phyloP scores from a whole-genome alignment of 2,113 vertebrate species.

The Seriola rivoliana region DNA sequence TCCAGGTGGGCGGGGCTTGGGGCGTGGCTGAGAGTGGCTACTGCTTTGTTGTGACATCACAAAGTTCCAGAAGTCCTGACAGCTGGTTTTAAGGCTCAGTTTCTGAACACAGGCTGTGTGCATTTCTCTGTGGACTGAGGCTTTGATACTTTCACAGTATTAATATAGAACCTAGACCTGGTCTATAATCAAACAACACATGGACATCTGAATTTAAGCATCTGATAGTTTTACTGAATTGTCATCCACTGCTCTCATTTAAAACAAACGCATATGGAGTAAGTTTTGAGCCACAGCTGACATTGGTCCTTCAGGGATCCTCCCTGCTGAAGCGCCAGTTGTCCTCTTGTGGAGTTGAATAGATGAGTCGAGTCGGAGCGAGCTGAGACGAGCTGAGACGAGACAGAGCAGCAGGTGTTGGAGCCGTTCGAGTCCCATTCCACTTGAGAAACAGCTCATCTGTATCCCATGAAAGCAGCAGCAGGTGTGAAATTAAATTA shows the following conservation, averaged over 20 bases:
- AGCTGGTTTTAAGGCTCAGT: too few relatives aligned
- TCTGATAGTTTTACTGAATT: not conserved
- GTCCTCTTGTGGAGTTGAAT: slow-evolving; percentile 9
- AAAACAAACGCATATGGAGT: not conserved
- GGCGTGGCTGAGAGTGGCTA: too few relatives aligned
- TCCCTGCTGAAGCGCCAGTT: too few relatives aligned
- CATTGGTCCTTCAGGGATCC: not conserved
- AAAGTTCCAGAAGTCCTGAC: too few relatives aligned
- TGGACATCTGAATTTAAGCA: not conserved
- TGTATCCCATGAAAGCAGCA: slow-evolving; percentile 30
- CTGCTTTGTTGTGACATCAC: too few relatives aligned
- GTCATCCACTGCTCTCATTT: not conserved
- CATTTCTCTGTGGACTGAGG: too few relatives aligned
- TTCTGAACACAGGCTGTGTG: too few relatives aligned
- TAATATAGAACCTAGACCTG: too few relatives aligned
- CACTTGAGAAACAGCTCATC: slow-evolving; percentile 40
- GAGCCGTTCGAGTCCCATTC: slow-evolving; percentile 23
- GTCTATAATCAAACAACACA: too few relatives aligned
- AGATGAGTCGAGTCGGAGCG: not conserved
- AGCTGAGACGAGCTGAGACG: not conserved
- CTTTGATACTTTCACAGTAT: too few relatives aligned
- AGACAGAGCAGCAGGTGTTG: slow-evolving; percentile 33
- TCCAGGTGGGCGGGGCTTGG: too few relatives aligned
- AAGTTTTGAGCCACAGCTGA: not conserved
- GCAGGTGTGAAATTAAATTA: slow-evolving; percentile 68